Evolutionary conservation across 2,797 vertebrate species (phyloP).

Genomic region (Onychomys leucogaster): DNA sequence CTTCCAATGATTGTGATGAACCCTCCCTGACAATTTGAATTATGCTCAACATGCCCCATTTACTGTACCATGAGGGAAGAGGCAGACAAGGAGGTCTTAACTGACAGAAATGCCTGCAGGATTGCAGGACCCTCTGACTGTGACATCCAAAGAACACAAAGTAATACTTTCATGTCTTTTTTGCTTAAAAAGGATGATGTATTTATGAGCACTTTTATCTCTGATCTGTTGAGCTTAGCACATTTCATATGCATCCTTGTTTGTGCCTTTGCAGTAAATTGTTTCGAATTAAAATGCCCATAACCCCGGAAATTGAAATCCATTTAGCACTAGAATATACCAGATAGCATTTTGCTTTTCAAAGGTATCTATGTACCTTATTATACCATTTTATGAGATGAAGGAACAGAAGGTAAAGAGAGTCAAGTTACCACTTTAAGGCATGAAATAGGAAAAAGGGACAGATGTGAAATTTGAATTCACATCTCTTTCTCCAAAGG

Average conservation of each 20-base stretch:
- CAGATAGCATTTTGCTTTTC: neutral
- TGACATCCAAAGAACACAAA: neutral
- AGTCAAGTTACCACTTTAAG: neutral
- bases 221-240: neutral
- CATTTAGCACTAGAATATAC: neutral
- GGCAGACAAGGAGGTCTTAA: neutral
- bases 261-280: neutral
- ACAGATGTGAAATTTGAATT: neutral
- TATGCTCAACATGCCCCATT: neutral
- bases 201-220: conserved; percentile 1
- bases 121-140: neutral
- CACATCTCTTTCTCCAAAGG: neutral
- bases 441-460: neutral
- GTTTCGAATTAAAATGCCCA: neutral
- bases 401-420: neutral
- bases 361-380: neutral
- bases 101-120: neutral
- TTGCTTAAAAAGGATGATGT: neutral
- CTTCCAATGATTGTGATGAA: neutral
- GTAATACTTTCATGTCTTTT: neutral
- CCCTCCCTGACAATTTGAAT: neutral
- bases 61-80: neutral
- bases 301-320: neutral
- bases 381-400: neutral
- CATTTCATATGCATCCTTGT: neutral